These are phyloP conservation scores for Circaetus cinerascens DNA, from an alignment of 2,113 vertebrate species.

Conservation along the genomic window DNA sequence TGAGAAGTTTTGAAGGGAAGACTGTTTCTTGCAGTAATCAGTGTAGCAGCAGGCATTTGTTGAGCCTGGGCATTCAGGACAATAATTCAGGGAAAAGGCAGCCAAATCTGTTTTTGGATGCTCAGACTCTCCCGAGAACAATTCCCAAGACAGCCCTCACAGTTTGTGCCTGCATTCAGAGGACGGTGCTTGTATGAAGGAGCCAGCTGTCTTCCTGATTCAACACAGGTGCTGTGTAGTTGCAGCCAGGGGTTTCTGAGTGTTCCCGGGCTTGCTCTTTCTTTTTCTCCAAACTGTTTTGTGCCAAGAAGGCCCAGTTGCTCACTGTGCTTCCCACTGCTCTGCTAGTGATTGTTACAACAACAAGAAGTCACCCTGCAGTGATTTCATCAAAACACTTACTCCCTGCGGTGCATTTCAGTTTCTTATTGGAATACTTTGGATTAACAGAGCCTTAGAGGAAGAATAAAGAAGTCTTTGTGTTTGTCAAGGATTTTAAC, in stretches of 20 bases:
- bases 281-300: background rate
- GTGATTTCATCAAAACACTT: constrained; percentile 62
- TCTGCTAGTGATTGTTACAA: constrained; percentile 53
- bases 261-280: background rate
- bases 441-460: constrained; percentile 51
- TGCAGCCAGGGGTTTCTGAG: background rate
- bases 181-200: background rate
- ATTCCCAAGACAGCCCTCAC: constrained; percentile 2
- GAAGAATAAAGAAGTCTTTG: constrained; percentile 58
- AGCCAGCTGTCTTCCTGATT: constrained; percentile 16
- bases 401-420: constrained; percentile 25
- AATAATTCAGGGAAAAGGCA: constrained; percentile 44
- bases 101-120: constrained; percentile 7
- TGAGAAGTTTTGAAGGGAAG: constrained; percentile 38
- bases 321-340: constrained; percentile 47
- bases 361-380: constrained; percentile 61
- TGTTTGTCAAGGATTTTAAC: constrained; percentile 55
- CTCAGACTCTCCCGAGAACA: constrained; percentile 24
- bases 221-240: background rate
- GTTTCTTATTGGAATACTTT: constrained; percentile 54
- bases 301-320: background rate
- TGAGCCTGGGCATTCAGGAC: constrained; percentile 20
- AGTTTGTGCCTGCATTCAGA: constrained; percentile 21
- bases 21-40: constrained; percentile 40
- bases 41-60: constrained; percentile 42